Percentiles rank a stretch among this genome's conserved stretches.
These are phyloP conservation scores for Eupithecia abbreviata DNA, from an alignment of 2,888 invertebrate species.

Conservation along the genomic window DNA sequence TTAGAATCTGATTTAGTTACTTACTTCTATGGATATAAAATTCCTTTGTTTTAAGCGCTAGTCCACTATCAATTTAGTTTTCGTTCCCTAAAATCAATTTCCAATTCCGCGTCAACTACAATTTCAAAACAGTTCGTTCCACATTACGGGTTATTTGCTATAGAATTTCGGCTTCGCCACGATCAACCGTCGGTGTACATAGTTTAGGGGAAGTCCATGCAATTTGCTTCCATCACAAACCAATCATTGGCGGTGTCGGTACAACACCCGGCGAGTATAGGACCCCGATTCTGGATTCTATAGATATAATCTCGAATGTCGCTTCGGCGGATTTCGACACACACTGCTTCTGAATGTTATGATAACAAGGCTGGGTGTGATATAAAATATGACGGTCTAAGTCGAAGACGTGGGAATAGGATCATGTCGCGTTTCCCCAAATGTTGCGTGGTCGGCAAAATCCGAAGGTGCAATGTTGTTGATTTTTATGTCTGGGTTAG, in stretches of 20 bases:
- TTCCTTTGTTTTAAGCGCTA: not conserved
- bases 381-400: slow-evolving; percentile 2
- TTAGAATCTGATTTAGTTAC: not conserved
- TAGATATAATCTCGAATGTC: slow-evolving; percentile 4
- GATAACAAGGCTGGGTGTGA: not conserved
- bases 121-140: slow-evolving; percentile 20
- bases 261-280: slow-evolving; percentile 30
- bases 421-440: slow-evolving; percentile 30
- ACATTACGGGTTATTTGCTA: slow-evolving; percentile 29
- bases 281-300: not conserved
- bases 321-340: not conserved
- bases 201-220: slow-evolving; percentile 49
- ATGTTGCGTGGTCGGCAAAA: slow-evolving; percentile 35
- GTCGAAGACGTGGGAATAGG: slow-evolving; percentile 1
- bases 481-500: slow-evolving; percentile 34
- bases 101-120: slow-evolving; percentile 16
- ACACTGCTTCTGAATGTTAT: not conserved
- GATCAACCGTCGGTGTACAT: slow-evolving; percentile 40
- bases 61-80: slow-evolving; percentile 13
- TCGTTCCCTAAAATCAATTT: slow-evolving; percentile 24
- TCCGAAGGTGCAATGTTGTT: slow-evolving; percentile 34
- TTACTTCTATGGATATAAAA: not conserved
- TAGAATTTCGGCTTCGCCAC: slow-evolving; percentile 37
- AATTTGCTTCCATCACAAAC: slow-evolving; percentile 79
- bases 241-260: slow-evolving; percentile 61